Base-by-base conservation (phyloP, 2,888 invertebrate genomes). In the Trichogramma dendrolimi region DNA sequence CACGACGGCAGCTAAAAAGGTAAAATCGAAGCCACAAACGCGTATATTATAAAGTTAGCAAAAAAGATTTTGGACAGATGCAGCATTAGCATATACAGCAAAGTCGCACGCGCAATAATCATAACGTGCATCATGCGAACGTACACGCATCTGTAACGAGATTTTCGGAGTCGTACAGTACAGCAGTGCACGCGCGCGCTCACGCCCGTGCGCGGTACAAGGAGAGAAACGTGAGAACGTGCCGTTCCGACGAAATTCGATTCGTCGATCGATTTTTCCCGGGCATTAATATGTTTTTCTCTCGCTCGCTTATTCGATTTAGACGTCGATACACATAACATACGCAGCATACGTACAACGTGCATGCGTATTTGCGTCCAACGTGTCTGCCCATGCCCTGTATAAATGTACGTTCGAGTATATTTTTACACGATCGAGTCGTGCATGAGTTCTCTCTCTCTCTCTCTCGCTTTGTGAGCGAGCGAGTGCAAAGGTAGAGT, bases 61-160 rank as follows among this genome's bases (percentile, higher is more conserved):
- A 40, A 55, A 53, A 53, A 44, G 44, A 57, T 53, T 61, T 61
- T 59, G 60, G 69, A 69, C 74, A 73, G 72, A 75, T 73, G 73
- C 70, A 65, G 58, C 59, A 73, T 73, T 73, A 73, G 71, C 73
- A 74, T 74, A 72, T 68, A 70, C 68, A 72, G 63, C 63, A 63
- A 43, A 8, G 43, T 44, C 53, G 58, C 54, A 47, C 7, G 53
- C 66, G 60, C 69, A 68, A 69, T 69, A 67, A 27, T 67, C 69
- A 67, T 69, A 68, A 27, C 27, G 27, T 27, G 27, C 27, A 27
- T 27, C 27, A 27, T 27, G 27, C 27, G 27, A 27, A 27, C 27
- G 27, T 27, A 27, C 27, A 27, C 27, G 27, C 27, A 27, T 27
- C 27, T 27, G 27, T 27, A 27, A 27, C 67, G 58, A 64, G 69